These are phyloP conservation scores for Auanema freiburgensis DNA, from an alignment of 2,888 invertebrate species.

Conservation along the genomic window DNA sequence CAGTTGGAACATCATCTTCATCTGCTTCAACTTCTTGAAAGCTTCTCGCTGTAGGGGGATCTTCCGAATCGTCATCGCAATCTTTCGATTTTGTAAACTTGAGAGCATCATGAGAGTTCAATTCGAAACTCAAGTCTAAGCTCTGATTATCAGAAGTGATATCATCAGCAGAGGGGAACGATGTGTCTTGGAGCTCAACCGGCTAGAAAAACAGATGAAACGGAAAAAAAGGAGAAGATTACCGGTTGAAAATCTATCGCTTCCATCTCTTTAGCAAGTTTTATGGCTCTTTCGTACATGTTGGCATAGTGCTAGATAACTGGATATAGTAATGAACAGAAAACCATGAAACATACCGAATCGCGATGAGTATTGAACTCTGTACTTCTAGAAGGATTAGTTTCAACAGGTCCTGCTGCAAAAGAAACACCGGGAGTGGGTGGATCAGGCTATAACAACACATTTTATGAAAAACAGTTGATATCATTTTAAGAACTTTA, in stretches of 20 bases:
- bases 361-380: conserved; percentile 43
- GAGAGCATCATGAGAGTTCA: too few relatives aligned
- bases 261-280: conserved; percentile 50
- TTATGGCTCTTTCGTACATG: conserved; percentile 53
- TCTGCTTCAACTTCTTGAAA: too few relatives aligned
- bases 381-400: conserved; percentile 34
- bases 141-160: too few relatives aligned
- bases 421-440: conserved; percentile 36
- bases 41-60: too few relatives aligned
- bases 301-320: conserved; percentile 51
- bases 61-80: too few relatives aligned
- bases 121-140: too few relatives aligned
- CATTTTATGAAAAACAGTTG: neutral
- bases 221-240: too few relatives aligned
- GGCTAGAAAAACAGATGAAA: too few relatives aligned
- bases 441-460: conserved; percentile 34
- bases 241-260: conserved; percentile 20
- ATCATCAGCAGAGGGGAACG: too few relatives aligned
- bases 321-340: neutral
- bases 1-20: too few relatives aligned
- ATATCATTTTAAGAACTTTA: neutral
- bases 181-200: too few relatives aligned
- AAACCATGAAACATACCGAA: conserved; percentile 19
- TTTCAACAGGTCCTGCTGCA: conserved; percentile 37
- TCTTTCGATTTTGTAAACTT: too few relatives aligned